Base-by-base conservation (phyloP, 2,113 vertebrate species). In the Gorilla gorilla region DNA sequence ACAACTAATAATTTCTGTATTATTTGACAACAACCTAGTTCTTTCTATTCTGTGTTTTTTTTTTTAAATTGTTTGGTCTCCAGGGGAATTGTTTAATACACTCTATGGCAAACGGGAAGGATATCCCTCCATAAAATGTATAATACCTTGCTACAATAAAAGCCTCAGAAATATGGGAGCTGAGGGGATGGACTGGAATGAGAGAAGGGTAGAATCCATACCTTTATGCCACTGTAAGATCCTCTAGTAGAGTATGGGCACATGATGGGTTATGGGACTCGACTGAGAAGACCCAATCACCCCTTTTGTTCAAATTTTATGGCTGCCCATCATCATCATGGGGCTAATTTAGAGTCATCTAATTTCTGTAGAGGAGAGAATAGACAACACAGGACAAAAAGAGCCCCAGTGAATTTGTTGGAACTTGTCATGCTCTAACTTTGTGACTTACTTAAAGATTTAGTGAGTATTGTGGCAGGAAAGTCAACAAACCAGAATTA, bases 1-100 rank as follows among this genome's bases (percentile, higher is more conserved):
- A 52, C 78, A 80, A 23, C 32, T 70, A 75, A 95, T 89, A 86
- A 86, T 89, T 95, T 94, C 94, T 83, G 48, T 75, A 40, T 59
- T 61, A 55, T 72, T 43, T 57, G 75, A 80, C 72, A 81, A 80
- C 72, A 78, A 25, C 25, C 61, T 94, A 25, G 22, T 95, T 97
- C 35, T 95, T 96, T 38, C 45, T 87, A 8, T 90, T 75, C 68
- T 68, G 75, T 72, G 30, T 23, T 64, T 89, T 3, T 17, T 17
- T 35, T 23, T 70, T 89, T 92, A 48, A 93, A 38, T 95, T 93
- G 61, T 61, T 87, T 91, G 61, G 66, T 93, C 52, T 59, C 81
- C 57, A 45, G n/a, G 59, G 40, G 25, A 93, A 76, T 83, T 14
- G 68, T 87, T 95, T 70, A 75, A 23, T 87, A 96, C 83, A 75